These are phyloP conservation scores for Listrodromus nycthemerus DNA, from an alignment of 2,888 invertebrate species.

Conservation along the genomic window DNA sequence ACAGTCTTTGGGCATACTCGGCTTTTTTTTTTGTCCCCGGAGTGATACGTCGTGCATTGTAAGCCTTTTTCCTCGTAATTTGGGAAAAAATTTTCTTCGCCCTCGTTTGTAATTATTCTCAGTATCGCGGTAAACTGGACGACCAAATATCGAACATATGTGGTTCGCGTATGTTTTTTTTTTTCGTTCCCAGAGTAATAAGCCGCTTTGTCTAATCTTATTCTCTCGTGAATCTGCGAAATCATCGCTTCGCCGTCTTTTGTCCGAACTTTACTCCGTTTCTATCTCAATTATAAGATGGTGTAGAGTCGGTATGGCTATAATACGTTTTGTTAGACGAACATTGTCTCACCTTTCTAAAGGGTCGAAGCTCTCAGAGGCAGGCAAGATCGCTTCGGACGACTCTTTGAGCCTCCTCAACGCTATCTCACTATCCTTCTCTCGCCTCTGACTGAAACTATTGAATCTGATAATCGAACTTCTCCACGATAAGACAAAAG, in stretches of 20 bases:
- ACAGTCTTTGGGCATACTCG: not conserved
- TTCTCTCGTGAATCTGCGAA: conserved; percentile 24
- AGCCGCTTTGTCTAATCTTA: conserved; percentile 51
- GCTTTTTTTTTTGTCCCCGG: not conserved
- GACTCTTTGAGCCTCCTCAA: conserved; percentile 26
- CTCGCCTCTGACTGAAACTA: conserved; percentile 4
- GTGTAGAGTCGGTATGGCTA: not conserved
- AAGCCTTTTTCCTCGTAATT: conserved; percentile 38
- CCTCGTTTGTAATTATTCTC: too few relatives aligned
- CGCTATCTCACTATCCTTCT: not conserved
- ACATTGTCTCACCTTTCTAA: conserved; percentile 31
- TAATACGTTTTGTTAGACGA: conserved; percentile 30
- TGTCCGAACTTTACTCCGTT: conserved; percentile 27
- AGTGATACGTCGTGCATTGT: conserved; percentile 29
- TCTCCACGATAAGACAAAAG: conserved; percentile 34
- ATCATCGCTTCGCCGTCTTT: conserved; percentile 26
- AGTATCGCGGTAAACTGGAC: not conserved
- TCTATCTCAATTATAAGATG: not conserved
- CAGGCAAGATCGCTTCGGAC: conserved; percentile 33
- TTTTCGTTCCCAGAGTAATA: conserved; percentile 6
- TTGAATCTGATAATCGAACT: conserved; percentile 56
- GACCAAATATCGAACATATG: not conserved
- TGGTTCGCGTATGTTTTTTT: not conserved
- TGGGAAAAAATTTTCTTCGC: conserved; percentile 21
- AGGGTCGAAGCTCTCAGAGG: conserved; percentile 17